Base-by-base conservation (phyloP, 2,888 invertebrate species). In the Sminthurides aquaticus region DNA sequence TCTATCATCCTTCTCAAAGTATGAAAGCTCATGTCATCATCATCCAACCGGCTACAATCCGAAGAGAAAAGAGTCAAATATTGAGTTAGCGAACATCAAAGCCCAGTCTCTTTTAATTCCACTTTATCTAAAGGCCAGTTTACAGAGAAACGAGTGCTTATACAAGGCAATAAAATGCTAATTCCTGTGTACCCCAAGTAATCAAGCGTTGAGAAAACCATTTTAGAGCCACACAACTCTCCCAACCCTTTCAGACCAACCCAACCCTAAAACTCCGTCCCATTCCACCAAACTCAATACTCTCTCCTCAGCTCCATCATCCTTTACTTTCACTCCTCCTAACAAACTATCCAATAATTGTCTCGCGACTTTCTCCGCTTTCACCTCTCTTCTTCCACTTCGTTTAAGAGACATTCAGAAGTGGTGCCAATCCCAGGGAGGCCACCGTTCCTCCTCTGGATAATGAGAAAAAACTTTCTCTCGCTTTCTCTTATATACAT, bases 161-260 rank as follows among this genome's bases (percentile, higher is more conserved):
- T 71, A 71, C 74, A 75, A 76, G 80, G 80, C 84, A 85, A 85
- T 85, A 85, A 85, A 85, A 85, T 85, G 85, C 82, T 84, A 85
- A 85, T 85, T 82, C 79, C 81, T 84, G 84, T 85, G 85, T 84
- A 84, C 83, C 80, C 81, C 82, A 81, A 82, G 81, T 84, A 84
- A 84, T 84, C 84, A 84, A 78, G 78, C 77, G 77, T 72, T 67
- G 60, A 56, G 65, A 68, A 69, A 71, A 69, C 69, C 72, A 69
- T 72, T 72, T 72, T 67, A 62, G 59, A 68, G 61, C 62, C 59
- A 64, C 62, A 67, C 58, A 63, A 57, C 64, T 60, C 64, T 62
- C 65, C 62, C 60, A 59, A 62, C 56, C 64, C 43, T 62, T 49
- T 57, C 29, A 49, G 62, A 62, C 62, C 62, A 62, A 55, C 34